These are phyloP conservation scores for Bibio marci DNA, from an alignment of 2,888 invertebrate species.

Conservation along the genomic window DNA sequence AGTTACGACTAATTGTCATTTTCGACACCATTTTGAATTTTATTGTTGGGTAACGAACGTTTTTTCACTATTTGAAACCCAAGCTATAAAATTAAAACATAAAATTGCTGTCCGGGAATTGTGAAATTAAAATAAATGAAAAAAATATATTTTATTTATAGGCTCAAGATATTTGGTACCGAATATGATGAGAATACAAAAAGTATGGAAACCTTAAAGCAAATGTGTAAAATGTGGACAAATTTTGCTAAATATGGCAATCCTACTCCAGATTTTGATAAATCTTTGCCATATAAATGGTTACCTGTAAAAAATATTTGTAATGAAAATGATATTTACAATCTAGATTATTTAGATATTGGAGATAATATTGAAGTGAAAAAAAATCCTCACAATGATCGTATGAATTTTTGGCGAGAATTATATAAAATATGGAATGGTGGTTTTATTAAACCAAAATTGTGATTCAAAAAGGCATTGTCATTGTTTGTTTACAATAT, in stretches of 20 bases:
- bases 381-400: slow-evolving; percentile 19
- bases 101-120: not conserved
- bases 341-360: slow-evolving; percentile 20
- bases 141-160: not conserved
- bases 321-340: slow-evolving; percentile 10
- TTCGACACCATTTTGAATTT: too few species aligned
- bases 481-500: too few species aligned
- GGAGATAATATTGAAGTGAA: slow-evolving; percentile 18
- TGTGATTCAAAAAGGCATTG: too few species aligned
- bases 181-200: slow-evolving; percentile 7
- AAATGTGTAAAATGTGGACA: slow-evolving; percentile 39
- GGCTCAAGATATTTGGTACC: slow-evolving; percentile 1
- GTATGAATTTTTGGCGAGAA: slow-evolving; percentile 23
- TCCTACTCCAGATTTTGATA: slow-evolving; percentile 18
- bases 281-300: slow-evolving; percentile 13
- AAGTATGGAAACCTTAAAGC: slow-evolving; percentile 15
- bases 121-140: too few species aligned
- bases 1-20: too few species aligned
- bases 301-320: slow-evolving; percentile 13
- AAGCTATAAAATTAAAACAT: too few species aligned
- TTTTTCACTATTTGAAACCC: not conserved
- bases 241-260: slow-evolving; percentile 41
- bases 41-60: too few species aligned
- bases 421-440: slow-evolving; percentile 18
- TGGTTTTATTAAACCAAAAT: slow-evolving; percentile 7